Conservation (phyloP, 2,113 vertebrate species). For the Epinephelus lanceolatus region DNA sequence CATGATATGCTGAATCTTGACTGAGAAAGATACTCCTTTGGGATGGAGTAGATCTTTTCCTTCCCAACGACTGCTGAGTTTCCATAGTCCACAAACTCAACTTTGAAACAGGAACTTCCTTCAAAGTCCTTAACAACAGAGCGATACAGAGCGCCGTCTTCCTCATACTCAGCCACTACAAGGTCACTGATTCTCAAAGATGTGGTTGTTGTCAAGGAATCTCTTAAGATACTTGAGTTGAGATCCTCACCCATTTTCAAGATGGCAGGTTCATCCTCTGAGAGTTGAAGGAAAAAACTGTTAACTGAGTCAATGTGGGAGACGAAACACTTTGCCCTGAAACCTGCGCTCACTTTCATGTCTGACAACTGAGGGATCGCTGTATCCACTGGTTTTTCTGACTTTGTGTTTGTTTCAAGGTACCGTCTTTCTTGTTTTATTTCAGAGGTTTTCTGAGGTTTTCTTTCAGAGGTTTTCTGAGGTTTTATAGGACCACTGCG, state of each 20-base stretch:
- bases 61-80: constrained; percentile 80
- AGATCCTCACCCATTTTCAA: constrained; percentile 83
- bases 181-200: constrained; percentile 76
- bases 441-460: not conserved
- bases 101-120: constrained; percentile 66
- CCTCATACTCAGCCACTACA: constrained; percentile 80
- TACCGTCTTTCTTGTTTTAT: not conserved
- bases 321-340: constrained; percentile 78
- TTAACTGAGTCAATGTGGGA: constrained; percentile 79
- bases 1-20: constrained; percentile 86
- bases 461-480: not conserved
- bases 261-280: constrained; percentile 84
- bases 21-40: constrained; percentile 77
- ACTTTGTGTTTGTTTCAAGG: constrained; percentile 14
- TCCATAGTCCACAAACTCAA: constrained; percentile 94
- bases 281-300: constrained; percentile 88
- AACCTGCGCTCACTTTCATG: constrained; percentile 73
- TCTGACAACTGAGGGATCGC: constrained; percentile 70
- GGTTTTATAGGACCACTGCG: not conserved
- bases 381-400: not conserved
- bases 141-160: constrained; percentile 86
- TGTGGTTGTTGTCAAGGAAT: constrained; percentile 35
- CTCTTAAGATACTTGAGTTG: constrained; percentile 68
- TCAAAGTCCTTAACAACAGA: constrained; percentile 82
- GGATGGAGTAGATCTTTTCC: constrained; percentile 82